phyloP scores from a whole-genome alignment of 2,113 vertebrate genomes.

The Vidua chalybeata region DNA sequence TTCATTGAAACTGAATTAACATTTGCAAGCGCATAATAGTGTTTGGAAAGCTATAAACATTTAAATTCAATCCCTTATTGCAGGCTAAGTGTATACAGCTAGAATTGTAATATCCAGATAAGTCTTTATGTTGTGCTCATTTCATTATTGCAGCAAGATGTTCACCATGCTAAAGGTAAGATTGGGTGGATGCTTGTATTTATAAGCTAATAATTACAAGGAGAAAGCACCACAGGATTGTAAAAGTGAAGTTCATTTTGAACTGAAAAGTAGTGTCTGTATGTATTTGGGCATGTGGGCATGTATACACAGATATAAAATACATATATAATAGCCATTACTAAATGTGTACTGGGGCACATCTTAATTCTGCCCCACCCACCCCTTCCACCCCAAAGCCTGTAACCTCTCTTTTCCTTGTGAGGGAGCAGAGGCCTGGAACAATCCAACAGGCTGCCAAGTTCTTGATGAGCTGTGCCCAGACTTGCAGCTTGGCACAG shows the following conservation, averaged over 20 bases:
- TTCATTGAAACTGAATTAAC: conserved; percentile 82
- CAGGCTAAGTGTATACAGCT: conserved; percentile 60
- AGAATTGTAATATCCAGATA: conserved; percentile 61
- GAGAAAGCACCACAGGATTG: not conserved
- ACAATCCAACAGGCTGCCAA: not conserved
- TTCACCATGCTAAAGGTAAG: not conserved
- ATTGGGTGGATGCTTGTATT: not conserved
- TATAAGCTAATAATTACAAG: not conserved
- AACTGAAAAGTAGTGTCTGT: not conserved
- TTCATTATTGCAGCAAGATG: conserved; percentile 30
- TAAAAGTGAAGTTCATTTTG: not conserved
- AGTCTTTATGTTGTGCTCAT: conserved; percentile 36
- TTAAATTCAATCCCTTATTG: conserved; percentile 77
- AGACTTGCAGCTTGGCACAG: not conserved
- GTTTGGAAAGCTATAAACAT: conserved; percentile 78
- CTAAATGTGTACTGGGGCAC: not conserved
- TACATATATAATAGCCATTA: fast-evolving
- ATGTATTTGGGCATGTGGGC: not conserved
- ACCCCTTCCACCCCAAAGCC: fast-evolving
- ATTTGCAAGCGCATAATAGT: conserved; percentile 81
- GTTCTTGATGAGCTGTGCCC: not conserved
- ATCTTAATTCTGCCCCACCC: not conserved
- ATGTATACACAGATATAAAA: not conserved
- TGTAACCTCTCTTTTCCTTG: not conserved
- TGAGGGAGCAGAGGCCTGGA: not conserved